A percentile compares a stretch with the other conserved stretches of the same genome.
phyloP scores from a whole-genome alignment of 2,113 vertebrate genomes.

The Percina caprodes region DNA sequence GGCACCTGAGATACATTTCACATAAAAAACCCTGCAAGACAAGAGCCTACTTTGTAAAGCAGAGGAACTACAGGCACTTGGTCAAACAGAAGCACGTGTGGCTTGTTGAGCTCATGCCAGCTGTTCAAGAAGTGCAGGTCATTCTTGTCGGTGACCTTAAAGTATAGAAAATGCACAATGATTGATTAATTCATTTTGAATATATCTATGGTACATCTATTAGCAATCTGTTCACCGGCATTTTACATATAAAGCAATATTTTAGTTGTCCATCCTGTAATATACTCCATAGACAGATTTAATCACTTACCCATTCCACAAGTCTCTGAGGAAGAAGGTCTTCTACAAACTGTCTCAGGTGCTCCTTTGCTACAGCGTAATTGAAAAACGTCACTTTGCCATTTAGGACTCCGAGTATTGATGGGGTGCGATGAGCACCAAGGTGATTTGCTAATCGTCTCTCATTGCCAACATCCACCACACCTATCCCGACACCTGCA shows the following conservation, averaged over 20 bases:
- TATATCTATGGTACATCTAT: not conserved
- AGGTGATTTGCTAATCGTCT: conserved; percentile 94
- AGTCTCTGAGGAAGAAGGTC: conserved; percentile 93
- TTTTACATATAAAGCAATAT: not conserved
- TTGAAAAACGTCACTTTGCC: conserved; percentile 96
- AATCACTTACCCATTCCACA: conserved; percentile 88
- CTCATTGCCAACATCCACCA: conserved; percentile 94
- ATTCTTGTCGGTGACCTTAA: conserved; percentile 94
- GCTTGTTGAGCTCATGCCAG: conserved; percentile 96
- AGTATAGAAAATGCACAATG: not conserved
- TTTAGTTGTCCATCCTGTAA: not conserved
- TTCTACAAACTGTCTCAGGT: conserved; percentile 93
- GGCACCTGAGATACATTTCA: not conserved
- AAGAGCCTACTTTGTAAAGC: conserved; percentile 87
- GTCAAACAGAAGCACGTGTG: conserved; percentile 94
- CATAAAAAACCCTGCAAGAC: not conserved
- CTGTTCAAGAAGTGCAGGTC: conserved; percentile 89
- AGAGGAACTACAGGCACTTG: conserved; percentile 89
- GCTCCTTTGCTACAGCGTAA: conserved; percentile 90
- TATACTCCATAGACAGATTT: not conserved
- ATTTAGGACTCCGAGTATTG: conserved; percentile 92
- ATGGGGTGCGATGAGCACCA: conserved; percentile 93
- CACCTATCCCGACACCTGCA: conserved; percentile 94
- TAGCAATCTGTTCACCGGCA: not conserved
- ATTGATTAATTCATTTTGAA: not conserved